These are phyloP conservation scores for Lophura nycthemera DNA, from an alignment of 2,113 vertebrate species.

Conservation along the genomic window DNA sequence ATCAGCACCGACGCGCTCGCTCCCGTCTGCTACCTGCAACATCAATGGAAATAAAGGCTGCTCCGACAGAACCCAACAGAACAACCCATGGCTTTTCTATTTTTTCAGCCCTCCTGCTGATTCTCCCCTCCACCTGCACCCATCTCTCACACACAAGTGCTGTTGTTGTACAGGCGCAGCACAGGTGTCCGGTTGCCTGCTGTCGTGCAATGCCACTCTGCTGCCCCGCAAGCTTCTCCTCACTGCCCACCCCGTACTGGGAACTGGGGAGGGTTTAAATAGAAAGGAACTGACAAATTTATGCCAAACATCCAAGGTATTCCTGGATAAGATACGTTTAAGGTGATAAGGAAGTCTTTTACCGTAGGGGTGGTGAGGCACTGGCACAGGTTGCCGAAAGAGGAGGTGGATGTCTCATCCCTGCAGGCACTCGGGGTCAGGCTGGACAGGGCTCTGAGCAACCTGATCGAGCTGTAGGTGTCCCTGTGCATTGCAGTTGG, in stretches of 20 bases:
- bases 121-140: neutral
- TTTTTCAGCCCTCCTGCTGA: neutral
- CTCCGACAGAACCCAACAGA: conserved; percentile 18
- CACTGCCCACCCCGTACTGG: neutral
- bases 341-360: no score
- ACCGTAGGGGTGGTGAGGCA: no score
- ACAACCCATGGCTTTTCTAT: neutral
- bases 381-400: no score
- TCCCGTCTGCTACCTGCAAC: neutral
- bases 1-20: neutral
- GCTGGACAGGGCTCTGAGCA: no score
- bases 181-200: neutral
- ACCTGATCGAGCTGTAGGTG: no score
- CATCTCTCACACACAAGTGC: neutral
- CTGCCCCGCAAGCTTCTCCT: conserved; percentile 20
- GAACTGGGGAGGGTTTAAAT: neutral
- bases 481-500: no score
- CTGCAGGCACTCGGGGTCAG: no score
- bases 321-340: neutral
- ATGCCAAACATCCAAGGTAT: neutral
- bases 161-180: conserved; percentile 45
- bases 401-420: no score
- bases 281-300: neutral
- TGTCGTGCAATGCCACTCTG: conserved; percentile 5
- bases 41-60: neutral